Evolutionary conservation across 2,113 vertebrate species (phyloP).

Genomic region (Atractosteus spatula): DNA sequence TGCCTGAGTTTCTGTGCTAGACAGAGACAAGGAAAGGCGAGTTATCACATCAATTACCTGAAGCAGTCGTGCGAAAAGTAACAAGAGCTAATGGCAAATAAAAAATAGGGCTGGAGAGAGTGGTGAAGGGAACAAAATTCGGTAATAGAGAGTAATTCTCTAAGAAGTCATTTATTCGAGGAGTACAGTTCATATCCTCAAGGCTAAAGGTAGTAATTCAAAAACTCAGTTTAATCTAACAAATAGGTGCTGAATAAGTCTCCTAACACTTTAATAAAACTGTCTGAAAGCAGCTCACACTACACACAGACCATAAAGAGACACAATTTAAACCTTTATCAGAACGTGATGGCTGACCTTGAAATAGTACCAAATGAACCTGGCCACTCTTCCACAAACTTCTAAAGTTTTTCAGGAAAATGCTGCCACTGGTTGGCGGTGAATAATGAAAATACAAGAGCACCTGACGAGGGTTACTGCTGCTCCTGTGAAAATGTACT

Average conservation of each 20-base stretch:
- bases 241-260: not conserved
- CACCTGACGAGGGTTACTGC: too few species aligned
- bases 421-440: not conserved
- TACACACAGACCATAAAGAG: not conserved
- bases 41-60: too few species aligned
- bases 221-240: not conserved
- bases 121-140: not conserved
- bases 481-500: too few species aligned
- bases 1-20: not conserved
- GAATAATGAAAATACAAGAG: not conserved
- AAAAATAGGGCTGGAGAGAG: not conserved
- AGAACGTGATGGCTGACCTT: not conserved
- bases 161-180: not conserved
- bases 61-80: too few species aligned
- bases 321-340: not conserved
- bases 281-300: not conserved
- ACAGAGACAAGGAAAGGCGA: not conserved
- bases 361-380: slow-evolving; percentile 4
- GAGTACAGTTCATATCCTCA: not conserved
- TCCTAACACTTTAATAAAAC: slow-evolving; percentile 1
- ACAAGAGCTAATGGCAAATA: too few species aligned
- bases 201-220: not conserved
- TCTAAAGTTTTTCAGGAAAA: not conserved
- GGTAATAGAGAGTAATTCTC: not conserved
- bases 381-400: not conserved